Evolutionary conservation across 2,888 invertebrate genomes (phyloP).

Genomic region (Drosophila setosimentum): DNA sequence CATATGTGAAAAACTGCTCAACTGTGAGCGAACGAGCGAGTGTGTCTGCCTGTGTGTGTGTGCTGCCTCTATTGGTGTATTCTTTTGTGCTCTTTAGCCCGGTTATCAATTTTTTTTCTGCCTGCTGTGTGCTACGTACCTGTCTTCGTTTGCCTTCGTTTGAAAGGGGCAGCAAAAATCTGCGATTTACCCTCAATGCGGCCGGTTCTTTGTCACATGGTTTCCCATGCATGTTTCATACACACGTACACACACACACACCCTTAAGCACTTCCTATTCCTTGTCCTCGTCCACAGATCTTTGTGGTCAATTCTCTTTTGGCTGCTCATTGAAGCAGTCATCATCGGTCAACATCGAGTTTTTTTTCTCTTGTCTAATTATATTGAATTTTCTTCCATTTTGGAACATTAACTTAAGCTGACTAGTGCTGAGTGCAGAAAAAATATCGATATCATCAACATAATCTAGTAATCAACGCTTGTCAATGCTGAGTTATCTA

Average conservation of each 20-base stretch:
- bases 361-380: background rate
- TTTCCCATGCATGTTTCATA: constrained; percentile 16
- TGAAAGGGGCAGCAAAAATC: constrained; percentile 47
- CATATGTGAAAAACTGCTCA: constrained; percentile 72
- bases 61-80: constrained; percentile 54
- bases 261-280: constrained; percentile 43
- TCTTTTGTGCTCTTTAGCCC: constrained; percentile 37
- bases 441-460: constrained; percentile 2
- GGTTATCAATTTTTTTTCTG: constrained; percentile 53
- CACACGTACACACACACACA: constrained; percentile 13
- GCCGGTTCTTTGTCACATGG: constrained; percentile 37
- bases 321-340: constrained; percentile 15
- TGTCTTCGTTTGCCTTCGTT: constrained; percentile 35
- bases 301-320: constrained; percentile 30
- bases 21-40: constrained; percentile 16
- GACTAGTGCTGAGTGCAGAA: constrained; percentile 14
- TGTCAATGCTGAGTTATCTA: background rate
- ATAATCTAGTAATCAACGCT: background rate
- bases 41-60: constrained; percentile 11
- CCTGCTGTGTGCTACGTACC: constrained; percentile 36
- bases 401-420: background rate
- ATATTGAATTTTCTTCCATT: constrained; percentile 11
- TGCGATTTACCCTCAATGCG: constrained; percentile 35
- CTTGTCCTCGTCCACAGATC: constrained; percentile 30
- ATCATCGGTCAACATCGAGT: constrained; percentile 13